Conservation (phyloP, 2,888 invertebrate genomes). For the Cataglyphis cursor region DNA sequence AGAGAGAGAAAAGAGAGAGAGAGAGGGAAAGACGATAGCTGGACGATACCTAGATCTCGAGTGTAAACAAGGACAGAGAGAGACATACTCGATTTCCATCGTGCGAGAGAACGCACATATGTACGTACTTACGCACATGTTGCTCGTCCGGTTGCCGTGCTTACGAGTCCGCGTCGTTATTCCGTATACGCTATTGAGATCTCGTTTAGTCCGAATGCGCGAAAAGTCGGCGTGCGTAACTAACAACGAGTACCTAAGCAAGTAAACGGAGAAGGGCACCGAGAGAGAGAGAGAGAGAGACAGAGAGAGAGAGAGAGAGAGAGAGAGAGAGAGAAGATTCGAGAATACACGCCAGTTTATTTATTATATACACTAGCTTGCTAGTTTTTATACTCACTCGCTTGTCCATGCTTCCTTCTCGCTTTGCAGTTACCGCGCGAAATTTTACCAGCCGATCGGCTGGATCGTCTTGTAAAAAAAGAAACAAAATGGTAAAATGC, state of each 20-base stretch:
- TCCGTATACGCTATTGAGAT: conserved; percentile 74
- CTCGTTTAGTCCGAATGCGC: conserved; percentile 68
- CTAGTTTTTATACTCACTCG: background rate
- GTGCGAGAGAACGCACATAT: conserved; percentile 42
- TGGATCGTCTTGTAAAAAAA: conserved; percentile 9
- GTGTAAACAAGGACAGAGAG: background rate
- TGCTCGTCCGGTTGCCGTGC: conserved; percentile 66
- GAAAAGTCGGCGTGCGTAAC: conserved; percentile 61
- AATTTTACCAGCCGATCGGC: conserved; percentile 55
- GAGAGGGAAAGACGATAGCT: background rate
- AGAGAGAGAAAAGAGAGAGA: background rate
- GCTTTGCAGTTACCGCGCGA: conserved; percentile 18
- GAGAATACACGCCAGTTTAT: conserved; percentile 59
- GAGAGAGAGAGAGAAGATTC: conserved; percentile 57
- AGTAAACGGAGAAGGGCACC: conserved; percentile 52
- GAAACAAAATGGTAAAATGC: conserved; percentile 12
- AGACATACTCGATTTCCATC: conserved; percentile 36
- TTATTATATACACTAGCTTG: background rate
- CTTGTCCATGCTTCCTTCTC: background rate
- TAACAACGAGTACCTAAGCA: conserved; percentile 34
- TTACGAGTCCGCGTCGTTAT: conserved; percentile 73
- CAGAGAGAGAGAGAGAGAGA: conserved; percentile 58
- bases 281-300: conserved; percentile 58
- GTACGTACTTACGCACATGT: conserved; percentile 19
- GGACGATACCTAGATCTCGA: too few relatives aligned